Percentiles rank a stretch among this genome's conserved stretches.
Conservation (phyloP, 2,888 invertebrate species). For the Lapara coniferarum region DNA sequence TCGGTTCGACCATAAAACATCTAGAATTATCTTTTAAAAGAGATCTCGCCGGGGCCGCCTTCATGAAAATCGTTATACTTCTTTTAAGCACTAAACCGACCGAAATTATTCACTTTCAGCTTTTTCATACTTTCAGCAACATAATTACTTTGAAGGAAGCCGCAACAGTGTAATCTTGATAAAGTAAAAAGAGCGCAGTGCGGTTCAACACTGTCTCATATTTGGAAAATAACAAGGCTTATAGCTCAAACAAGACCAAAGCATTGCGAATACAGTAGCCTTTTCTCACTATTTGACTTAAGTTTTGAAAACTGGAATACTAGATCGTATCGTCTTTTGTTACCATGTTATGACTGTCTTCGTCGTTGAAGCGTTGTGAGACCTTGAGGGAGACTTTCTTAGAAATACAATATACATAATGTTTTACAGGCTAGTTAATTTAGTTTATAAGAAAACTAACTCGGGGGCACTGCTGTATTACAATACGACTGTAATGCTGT, state of each 20-base stretch:
- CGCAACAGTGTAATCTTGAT: slow-evolving; percentile 22
- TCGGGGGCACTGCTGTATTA: too few relatives aligned
- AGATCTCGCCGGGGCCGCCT: slow-evolving; percentile 14
- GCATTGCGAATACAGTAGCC: slow-evolving; percentile 1
- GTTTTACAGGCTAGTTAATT: too few relatives aligned
- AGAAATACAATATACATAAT: too few relatives aligned
- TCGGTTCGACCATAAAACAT: slow-evolving; percentile 16
- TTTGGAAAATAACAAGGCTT: slow-evolving; percentile 2
- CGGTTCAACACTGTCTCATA: slow-evolving; percentile 7
- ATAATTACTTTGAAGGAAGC: slow-evolving; percentile 23
- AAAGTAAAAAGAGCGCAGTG: slow-evolving; percentile 8
- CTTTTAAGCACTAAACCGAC: slow-evolving; percentile 24
- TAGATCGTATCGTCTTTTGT: background rate
- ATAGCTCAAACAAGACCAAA: slow-evolving; percentile 10
- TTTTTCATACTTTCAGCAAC: slow-evolving; percentile 20
- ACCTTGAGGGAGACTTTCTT: too few relatives aligned
- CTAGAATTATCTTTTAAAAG: slow-evolving; percentile 23
- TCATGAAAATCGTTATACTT: slow-evolving; percentile 25
- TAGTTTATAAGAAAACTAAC: too few relatives aligned
- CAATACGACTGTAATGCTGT: too few relatives aligned
- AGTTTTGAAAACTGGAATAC: slow-evolving; percentile 8
- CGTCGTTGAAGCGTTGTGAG: too few relatives aligned
- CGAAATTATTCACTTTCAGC: slow-evolving; percentile 20
- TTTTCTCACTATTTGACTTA: background rate
- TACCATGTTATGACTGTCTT: background rate